Percentiles rank a stretch among this genome's conserved stretches.
Evolutionary conservation across 2,797 vertebrate species (phyloP).

Genomic region (Mormyrus proboscirostris): DNA sequence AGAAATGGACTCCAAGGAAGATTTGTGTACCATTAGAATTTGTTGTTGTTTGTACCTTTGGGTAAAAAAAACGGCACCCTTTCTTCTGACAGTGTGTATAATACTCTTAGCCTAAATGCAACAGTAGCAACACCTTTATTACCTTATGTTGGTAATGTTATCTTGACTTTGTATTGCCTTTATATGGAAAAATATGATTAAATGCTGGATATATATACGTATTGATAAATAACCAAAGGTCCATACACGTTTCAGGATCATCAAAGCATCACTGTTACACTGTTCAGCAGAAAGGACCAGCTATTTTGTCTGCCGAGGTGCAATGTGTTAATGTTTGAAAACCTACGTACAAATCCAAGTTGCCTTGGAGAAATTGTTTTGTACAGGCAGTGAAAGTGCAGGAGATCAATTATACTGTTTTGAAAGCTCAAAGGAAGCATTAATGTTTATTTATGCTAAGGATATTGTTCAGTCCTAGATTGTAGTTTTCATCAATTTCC

Average conservation of each 20-base stretch:
- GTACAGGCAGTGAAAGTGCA: not conserved
- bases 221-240: not conserved
- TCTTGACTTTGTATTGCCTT: not conserved
- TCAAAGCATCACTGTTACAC: not conserved
- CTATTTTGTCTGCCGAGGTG: not conserved
- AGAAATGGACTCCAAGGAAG: not conserved
- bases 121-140: not conserved
- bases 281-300: not conserved
- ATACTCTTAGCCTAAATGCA: not conserved
- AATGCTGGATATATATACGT: not conserved
- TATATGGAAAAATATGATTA: not conserved
- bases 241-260: not conserved
- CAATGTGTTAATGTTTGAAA: not conserved
- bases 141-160: not conserved
- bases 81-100: not conserved
- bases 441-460: constrained; percentile 14
- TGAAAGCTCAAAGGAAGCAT: not conserved
- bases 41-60: not conserved
- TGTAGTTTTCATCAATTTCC: not conserved
- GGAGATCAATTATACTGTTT: not conserved
- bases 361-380: constrained; percentile 3
- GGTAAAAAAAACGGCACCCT: not conserved
- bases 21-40: not conserved
- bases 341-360: not conserved
- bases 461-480: not conserved